These are phyloP conservation scores for Ploceus nigricollis DNA, from an alignment of 2,113 vertebrate genomes.

Conservation along the genomic window DNA sequence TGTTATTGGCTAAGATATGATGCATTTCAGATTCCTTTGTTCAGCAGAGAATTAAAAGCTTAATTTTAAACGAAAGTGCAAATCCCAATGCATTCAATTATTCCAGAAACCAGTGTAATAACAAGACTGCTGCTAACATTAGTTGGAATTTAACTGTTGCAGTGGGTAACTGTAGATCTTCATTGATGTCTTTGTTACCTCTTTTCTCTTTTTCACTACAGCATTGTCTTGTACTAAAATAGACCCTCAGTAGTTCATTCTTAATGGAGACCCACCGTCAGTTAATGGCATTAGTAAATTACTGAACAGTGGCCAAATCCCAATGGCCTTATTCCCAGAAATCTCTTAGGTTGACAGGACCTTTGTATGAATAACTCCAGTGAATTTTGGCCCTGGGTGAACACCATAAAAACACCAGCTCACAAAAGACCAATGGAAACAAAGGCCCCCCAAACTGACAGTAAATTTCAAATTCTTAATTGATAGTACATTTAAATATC, in stretches of 20 bases:
- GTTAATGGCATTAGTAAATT: constrained; percentile 53
- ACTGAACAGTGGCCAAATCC: constrained; percentile 53
- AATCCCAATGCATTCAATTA: not conserved
- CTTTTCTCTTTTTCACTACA: constrained; percentile 20
- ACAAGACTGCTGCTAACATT: not conserved
- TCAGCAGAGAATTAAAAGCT: constrained; percentile 5
- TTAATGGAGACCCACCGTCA: constrained; percentile 31
- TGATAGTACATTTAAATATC: not conserved
- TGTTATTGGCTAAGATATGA: not conserved
- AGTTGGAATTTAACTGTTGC: not conserved
- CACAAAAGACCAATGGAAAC: constrained; percentile 20
- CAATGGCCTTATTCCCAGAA: constrained; percentile 63
- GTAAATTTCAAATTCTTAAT: not conserved
- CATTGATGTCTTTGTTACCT: constrained; percentile 8
- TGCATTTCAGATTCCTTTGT: not conserved
- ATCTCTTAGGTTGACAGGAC: constrained; percentile 46
- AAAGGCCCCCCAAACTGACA: not conserved
- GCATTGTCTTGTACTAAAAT: constrained; percentile 34
- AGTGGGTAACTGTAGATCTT: constrained; percentile 24
- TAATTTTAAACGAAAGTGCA: not conserved
- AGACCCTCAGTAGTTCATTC: constrained; percentile 29
- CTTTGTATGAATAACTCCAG: constrained; percentile 31
- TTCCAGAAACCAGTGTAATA: constrained; percentile 8
- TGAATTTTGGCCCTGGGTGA: constrained; percentile 52
- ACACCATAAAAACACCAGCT: constrained; percentile 12